These are phyloP conservation scores for Characodon lateralis DNA, from an alignment of 2,797 vertebrate genomes.

Conservation along the genomic window DNA sequence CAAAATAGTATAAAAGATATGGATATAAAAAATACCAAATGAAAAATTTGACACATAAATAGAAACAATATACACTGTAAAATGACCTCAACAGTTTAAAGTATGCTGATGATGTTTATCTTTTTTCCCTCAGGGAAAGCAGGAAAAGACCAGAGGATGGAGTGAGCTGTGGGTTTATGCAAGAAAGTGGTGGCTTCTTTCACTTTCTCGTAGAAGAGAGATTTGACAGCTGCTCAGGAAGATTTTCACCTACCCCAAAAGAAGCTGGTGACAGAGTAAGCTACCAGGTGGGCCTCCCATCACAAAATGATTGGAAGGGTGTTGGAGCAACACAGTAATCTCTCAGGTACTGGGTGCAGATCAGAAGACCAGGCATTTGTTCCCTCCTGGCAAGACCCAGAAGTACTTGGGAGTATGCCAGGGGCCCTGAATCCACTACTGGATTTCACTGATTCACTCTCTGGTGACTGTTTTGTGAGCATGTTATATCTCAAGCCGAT, in stretches of 20 bases:
- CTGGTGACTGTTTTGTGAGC: neutral
- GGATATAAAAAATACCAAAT: too few relatives aligned
- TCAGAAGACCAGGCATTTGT: neutral
- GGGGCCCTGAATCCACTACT: neutral
- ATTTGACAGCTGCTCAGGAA: neutral
- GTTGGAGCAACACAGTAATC: neutral
- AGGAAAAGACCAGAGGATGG: too few relatives aligned
- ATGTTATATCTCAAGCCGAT: neutral
- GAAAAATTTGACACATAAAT: too few relatives aligned
- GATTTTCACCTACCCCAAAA: neutral
- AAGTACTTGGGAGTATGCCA: neutral
- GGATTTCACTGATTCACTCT: slow-evolving; percentile 6
- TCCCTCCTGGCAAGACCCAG: neutral
- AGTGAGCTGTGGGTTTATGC: too few relatives aligned
- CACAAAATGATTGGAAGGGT: neutral
- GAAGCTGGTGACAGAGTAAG: neutral
- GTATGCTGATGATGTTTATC: too few relatives aligned
- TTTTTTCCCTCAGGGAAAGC: too few relatives aligned
- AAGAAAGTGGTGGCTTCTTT: too few relatives aligned
- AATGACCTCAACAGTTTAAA: too few relatives aligned
- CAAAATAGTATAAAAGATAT: too few relatives aligned
- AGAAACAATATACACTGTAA: too few relatives aligned
- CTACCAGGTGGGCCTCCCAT: neutral
- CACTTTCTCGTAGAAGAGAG: neutral
- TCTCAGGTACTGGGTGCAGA: neutral